A percentile compares a stretch with the other conserved stretches of the same genome.
Evolutionary conservation across 2,797 vertebrate species (phyloP).

Genomic region (Tiaroga cobitis): DNA sequence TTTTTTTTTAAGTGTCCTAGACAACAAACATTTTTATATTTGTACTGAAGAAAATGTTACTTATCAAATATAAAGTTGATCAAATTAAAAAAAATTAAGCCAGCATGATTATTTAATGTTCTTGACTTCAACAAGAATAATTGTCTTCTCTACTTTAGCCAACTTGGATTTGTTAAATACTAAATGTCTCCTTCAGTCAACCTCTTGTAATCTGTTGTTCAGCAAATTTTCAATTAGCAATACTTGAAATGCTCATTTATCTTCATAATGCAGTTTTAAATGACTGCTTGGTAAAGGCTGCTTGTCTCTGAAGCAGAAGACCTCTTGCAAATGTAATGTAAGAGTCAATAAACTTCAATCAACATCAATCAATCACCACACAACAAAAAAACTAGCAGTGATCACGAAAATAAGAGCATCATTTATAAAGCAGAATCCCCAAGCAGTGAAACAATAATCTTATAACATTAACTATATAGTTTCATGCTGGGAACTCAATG

Average conservation of each 20-base stretch:
- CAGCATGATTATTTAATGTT: background rate
- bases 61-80: no score
- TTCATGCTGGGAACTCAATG: background rate
- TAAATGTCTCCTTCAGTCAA: background rate
- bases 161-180: slow-evolving; percentile 4
- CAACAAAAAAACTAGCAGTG: background rate
- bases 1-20: background rate
- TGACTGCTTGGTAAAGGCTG: slow-evolving; percentile 1
- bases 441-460: slow-evolving; percentile 9
- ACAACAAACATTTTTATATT: no score
- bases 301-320: background rate
- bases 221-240: slow-evolving; percentile 27
- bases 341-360: background rate
- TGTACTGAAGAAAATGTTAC: background rate
- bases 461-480: background rate
- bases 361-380: background rate
- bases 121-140: slow-evolving; percentile 3
- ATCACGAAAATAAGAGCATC: background rate
- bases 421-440: background rate
- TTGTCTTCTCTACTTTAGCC: background rate
- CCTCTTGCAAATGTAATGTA: background rate
- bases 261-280: slow-evolving; percentile 14
- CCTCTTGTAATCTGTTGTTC: background rate
- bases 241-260: background rate
- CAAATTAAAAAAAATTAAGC: no score